A percentile compares a stretch with the other conserved stretches of the same genome.
These are phyloP conservation scores for Muscina levida DNA, from an alignment of 2,888 invertebrate genomes.

Conservation along the genomic window DNA sequence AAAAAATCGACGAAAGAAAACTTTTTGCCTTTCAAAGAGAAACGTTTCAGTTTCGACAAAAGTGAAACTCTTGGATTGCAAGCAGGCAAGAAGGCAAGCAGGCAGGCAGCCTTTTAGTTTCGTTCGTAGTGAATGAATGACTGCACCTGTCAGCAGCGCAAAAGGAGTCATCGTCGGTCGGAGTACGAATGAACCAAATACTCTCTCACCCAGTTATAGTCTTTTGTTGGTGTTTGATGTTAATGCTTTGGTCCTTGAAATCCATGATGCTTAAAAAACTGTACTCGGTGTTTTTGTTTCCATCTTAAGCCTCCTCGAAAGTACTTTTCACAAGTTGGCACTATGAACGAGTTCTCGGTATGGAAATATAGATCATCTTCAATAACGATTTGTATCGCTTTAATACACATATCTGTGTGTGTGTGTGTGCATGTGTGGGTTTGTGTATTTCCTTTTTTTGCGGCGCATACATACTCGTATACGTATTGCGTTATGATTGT, in stretches of 20 bases:
- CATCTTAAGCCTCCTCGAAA: conserved; percentile 8
- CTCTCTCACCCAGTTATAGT: conserved; percentile 13
- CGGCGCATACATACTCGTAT: not conserved
- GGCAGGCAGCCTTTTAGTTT: not conserved
- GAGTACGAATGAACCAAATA: conserved; percentile 2
- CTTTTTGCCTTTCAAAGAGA: conserved; percentile 3
- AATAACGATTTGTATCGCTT: conserved; percentile 75
- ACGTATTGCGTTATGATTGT: too few relatives aligned
- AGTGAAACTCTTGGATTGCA: conserved; percentile 11
- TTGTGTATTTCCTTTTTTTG: conserved; percentile 39
- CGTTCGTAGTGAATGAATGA: not conserved
- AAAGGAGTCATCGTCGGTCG: conserved; percentile 19
- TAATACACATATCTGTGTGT: too few relatives aligned
- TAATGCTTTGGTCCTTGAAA: conserved; percentile 74
- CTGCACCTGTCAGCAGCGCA: conserved; percentile 18
- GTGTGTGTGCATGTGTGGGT: too few relatives aligned
- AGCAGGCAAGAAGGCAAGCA: not conserved
- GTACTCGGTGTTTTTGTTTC: conserved; percentile 35
- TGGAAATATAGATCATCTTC: conserved; percentile 73
- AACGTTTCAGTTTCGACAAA: conserved; percentile 15
- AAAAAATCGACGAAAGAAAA: not conserved
- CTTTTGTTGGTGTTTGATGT: conserved; percentile 45
- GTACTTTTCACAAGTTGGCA: conserved; percentile 53
- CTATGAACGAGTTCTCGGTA: conserved; percentile 71
- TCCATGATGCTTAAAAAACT: conserved; percentile 68